Evolutionary conservation across 2,888 invertebrate species (phyloP).

Genomic region (Eulithis prunata): DNA sequence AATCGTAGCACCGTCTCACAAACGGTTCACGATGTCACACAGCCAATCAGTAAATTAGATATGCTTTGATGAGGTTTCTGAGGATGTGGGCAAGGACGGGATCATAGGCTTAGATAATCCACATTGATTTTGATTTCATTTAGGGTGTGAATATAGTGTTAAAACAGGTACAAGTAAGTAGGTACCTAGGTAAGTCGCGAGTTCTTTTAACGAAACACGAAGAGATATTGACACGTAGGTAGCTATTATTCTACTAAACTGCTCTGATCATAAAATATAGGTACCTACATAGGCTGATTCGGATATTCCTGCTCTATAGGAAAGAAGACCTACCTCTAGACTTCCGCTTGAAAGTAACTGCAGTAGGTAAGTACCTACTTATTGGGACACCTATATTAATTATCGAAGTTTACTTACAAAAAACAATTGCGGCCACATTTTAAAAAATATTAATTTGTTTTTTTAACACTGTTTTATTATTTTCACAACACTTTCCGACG

Average conservation of each 20-base stretch:
- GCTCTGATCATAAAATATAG: too few species aligned
- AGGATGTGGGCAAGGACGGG: constrained; percentile 10
- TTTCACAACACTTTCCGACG: constrained; percentile 47
- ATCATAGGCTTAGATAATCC: constrained; percentile 6
- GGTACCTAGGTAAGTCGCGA: too few species aligned
- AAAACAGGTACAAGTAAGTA: too few species aligned
- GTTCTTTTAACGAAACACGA: too few species aligned
- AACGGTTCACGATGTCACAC: constrained; percentile 31
- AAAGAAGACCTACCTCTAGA: too few species aligned
- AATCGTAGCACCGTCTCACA: constrained; percentile 36
- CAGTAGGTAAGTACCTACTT: not conserved
- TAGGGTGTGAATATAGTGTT: too few species aligned
- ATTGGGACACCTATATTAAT: not conserved
- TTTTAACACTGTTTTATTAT: constrained; percentile 46
- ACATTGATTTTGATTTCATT: too few species aligned
- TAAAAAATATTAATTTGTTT: constrained; percentile 38
- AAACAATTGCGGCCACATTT: constrained; percentile 59
- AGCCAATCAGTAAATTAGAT: constrained; percentile 36
- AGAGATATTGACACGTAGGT: too few species aligned
- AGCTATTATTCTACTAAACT: too few species aligned
- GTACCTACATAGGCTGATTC: too few species aligned
- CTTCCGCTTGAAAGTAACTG: not conserved
- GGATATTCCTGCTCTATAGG: too few species aligned
- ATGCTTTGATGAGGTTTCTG: constrained; percentile 20
- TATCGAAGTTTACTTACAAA: constrained; percentile 31